Evolutionary conservation across 2,888 invertebrate species (phyloP).

Genomic region (Itoplectis maculator): DNA sequence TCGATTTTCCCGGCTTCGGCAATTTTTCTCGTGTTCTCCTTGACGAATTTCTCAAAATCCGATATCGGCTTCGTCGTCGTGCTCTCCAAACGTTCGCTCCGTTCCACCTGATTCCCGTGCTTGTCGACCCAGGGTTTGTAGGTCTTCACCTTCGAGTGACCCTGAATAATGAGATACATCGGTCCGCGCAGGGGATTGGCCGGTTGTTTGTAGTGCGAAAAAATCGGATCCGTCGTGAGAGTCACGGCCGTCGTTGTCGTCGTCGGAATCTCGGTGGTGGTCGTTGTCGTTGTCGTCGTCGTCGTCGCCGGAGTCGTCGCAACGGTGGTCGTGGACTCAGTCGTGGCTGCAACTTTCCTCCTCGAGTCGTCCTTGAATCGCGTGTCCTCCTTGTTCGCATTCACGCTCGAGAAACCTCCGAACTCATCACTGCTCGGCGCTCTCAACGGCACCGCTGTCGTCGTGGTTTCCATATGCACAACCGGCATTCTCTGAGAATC

Average conservation of each 20-base stretch:
- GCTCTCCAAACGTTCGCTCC: conserved; percentile 71
- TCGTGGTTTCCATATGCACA: neutral
- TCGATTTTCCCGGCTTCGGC: conserved; percentile 49
- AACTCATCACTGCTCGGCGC: neutral
- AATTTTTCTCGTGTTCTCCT: conserved; percentile 73
- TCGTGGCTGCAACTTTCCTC: conserved; percentile 68
- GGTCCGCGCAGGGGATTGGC: conserved; percentile 87
- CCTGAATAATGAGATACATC: conserved; percentile 93
- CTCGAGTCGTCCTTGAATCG: conserved; percentile 69
- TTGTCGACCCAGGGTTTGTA: conserved; percentile 87
- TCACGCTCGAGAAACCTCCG: neutral
- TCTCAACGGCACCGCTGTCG: neutral
- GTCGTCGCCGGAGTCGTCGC: conserved; percentile 69
- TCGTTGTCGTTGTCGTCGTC: conserved; percentile 66
- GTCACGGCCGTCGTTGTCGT: conserved; percentile 84
- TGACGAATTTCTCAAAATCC: conserved; percentile 77
- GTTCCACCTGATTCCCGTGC: conserved; percentile 71
- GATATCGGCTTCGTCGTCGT: conserved; percentile 73
- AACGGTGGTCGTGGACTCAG: conserved; percentile 66
- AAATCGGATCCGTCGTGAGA: conserved; percentile 87
- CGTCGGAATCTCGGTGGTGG: neutral
- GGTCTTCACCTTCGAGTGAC: conserved; percentile 94
- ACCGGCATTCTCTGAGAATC: conserved; percentile 57
- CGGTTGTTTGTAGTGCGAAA: conserved; percentile 88
- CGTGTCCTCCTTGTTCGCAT: neutral